Evolutionary conservation across 23 tunicate species (phyloP), one percentile per base, ranked within the genome.

Genomic region (Aplidium turbinatum): DNA sequence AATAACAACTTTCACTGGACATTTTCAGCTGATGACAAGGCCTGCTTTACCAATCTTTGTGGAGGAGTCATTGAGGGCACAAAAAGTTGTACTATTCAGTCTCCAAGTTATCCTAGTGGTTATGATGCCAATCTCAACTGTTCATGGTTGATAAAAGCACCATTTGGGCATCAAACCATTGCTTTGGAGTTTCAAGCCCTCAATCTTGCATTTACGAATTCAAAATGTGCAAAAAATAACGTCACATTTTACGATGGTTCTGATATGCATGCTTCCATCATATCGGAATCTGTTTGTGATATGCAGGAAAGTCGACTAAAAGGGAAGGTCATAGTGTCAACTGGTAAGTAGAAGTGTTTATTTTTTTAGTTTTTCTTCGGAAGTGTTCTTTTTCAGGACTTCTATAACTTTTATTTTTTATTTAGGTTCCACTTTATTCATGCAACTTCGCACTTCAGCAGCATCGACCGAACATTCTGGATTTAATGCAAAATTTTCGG

Each of bases 71-170:
- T 69, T 19, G 58, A 69, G 18, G n/a, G 30, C 22, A 27, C 16
- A 7, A 57, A 34, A 2, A 25, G 47, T 2, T 80, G 85, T 47
- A 31, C 6, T 0, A 68, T 80, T 18, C 70, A 69, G 39, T 80
- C 85, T 23, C 85, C 85, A 1, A 70, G 85, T 18, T 80, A 55
- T 33, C 85, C 85, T 1, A 1, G 2, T 31, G 42, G 70, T 38
- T 80, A 31, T 40, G 58, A 40, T 9, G 38, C 42, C 0, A 38
- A 53, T 52, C 70, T 68, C 24, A 80, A 80, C 74, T 80, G 85
- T 63, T 24, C 85, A 1, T 80, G 85, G 85, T 58, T 57, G 27
- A 39, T 80, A 1, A 33, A 20, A 33, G 77, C 70, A 27, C 77
- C 85, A n/a, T 38, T 28, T 0, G 45, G 32, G 19, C 30, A 22